Evolutionary conservation across 2,113 vertebrate genomes (phyloP), one percentile per base, ranked within the genome.

Genomic region (Eretmodus cyanostictus): DNA sequence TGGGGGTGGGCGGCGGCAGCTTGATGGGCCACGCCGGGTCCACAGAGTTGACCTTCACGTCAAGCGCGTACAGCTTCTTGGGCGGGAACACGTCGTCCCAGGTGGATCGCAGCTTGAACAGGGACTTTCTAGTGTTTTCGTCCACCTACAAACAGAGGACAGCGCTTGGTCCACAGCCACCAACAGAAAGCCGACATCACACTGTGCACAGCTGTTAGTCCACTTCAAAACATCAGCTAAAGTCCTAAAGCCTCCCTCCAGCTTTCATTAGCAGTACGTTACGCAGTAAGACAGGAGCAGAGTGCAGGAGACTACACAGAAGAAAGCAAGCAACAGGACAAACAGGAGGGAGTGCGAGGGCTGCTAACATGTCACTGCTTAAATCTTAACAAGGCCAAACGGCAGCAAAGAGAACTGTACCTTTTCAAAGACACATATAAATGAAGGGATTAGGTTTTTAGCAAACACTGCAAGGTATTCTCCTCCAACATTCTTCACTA

Each of bases 381-480:
- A 76, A 84, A 87, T 51, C 8, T 84, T 4, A 86, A 84, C 14
- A 89, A 91, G 9, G 80, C 81, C 27, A 22, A 93, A 86, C 51
- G 2, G 83, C 83, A 91, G 76, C 53, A 91, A 87, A 92, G 85
- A 93, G 53, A 93, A 95, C 97, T 97, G 96, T 99, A 99, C 99
- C 99, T 99, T 99, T 98, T 99, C 99, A 98, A 99, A 99, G 94
- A 99, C 98, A 98, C 98, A 98, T 97, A 99, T 97, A 99, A 99
- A 99, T 96, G 98, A 98, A 97, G 98, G 96, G 97, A 98, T 97
- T 98, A 99, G 97, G 98, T 99, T 99, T 99, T 99, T 99, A 98
- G 98, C 97, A 98, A 99, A 99, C 96, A 98, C 98, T 97, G 97
- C 97, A 95, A 99, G 98, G 98, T 99, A 99, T 76, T 98, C 97